Evolutionary conservation across 2,113 vertebrate genomes (phyloP).

Genomic region (Laticauda colubrina): DNA sequence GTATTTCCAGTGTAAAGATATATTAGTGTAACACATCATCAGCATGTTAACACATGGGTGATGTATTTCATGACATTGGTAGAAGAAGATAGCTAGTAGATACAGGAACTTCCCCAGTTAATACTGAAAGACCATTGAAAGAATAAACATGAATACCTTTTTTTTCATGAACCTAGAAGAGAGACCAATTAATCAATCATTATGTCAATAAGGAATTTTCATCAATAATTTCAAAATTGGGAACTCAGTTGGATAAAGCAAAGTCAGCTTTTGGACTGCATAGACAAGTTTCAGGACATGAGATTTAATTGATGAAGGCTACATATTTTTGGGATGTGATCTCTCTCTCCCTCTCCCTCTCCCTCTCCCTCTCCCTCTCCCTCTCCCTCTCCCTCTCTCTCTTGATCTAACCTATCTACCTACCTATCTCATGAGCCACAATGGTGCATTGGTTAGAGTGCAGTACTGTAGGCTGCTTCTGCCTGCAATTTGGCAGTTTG

Average conservation of each 20-base stretch:
- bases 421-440: too few relatives aligned
- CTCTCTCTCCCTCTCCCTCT: too few relatives aligned
- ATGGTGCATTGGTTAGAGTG: too few relatives aligned
- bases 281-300: not conserved
- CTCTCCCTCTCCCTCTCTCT: too few relatives aligned
- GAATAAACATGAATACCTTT: slow-evolving; percentile 24
- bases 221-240: not conserved
- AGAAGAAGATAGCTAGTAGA: slow-evolving; percentile 18
- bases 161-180: not conserved
- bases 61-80: slow-evolving; percentile 28
- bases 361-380: too few relatives aligned
- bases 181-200: not conserved
- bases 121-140: slow-evolving; percentile 14
- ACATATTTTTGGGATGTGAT: not conserved
- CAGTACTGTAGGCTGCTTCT: too few relatives aligned
- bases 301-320: not conserved
- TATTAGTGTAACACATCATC: slow-evolving; percentile 38
- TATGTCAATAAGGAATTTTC: slow-evolving; percentile 15
- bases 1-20: slow-evolving; percentile 36
- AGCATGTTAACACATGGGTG: slow-evolving; percentile 2
- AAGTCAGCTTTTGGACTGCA: not conserved
- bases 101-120: slow-evolving; percentile 26
- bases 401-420: too few relatives aligned
- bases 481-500: too few relatives aligned
- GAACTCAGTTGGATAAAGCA: not conserved